Base-by-base conservation (phyloP, 1,140 invertebrate genomes). In the Drosophila navojoa region DNA sequence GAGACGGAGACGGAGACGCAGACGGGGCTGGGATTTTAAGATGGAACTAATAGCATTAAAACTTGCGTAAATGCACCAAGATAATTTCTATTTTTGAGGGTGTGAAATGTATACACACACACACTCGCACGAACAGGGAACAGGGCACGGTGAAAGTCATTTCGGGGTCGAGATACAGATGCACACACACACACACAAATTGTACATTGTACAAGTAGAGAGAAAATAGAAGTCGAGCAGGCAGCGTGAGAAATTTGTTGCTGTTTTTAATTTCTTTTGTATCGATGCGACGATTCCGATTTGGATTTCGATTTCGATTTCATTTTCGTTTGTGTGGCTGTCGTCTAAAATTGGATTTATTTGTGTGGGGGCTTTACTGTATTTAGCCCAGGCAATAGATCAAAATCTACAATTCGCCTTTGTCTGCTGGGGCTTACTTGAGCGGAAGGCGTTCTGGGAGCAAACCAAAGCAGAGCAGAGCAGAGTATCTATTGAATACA, bases 21-120 rank as follows among this genome's bases (percentile, higher is more conserved):
- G 74, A 66, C 61, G 61, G 52, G 53, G 47, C 66, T 63, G 82
- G 76, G 70, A 79, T 71, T 78, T 60, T 72, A 89, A 80, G 84
- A 90, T 90, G 84, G 85, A 89, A 89, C 84, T 89, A 89, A 89
- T 89, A 90, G 84, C 84, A 89, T 89, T 89, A 89, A 90, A 89
- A 87, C 82, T 89, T 89, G 85, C 84, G 80, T 89, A 89, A 89
- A 89, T 84, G 85, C 80, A 90, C 84, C 64, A 70, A 90, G 84
- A 89, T 89, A 89, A 89, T 89, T 89, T 84, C 85, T 89, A 89
- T 84, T 89, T 89, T 89, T 64, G 84, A 89, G 84, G 84, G 84
- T 89, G 84, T 89, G 84, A 89, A 89, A 90, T 89, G 76, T 82
- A 64, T 79, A 76, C 67, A 76, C 71, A 52, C 38, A 47, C 13